These are phyloP conservation scores for Contarinia nasturtii DNA, from an alignment of 1,140 invertebrate genomes.

Conservation along the genomic window DNA sequence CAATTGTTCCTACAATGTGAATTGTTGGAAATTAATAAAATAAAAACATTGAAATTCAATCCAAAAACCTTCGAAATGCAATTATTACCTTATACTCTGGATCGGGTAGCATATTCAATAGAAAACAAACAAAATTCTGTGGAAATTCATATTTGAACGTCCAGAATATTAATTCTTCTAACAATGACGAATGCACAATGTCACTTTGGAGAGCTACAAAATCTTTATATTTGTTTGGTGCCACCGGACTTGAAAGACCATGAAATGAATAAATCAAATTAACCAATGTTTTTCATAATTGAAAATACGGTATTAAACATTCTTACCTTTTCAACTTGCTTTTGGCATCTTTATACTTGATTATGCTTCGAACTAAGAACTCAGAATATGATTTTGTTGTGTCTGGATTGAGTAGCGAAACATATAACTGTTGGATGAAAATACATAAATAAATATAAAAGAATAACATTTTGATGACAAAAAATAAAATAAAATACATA, in stretches of 20 bases:
- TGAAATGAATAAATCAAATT: neutral
- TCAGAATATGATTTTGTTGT: no score
- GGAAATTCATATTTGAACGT: constrained; percentile 95
- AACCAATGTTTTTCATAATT: no score
- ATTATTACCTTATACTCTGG: constrained; percentile 69
- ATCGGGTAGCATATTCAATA: constrained; percentile 93
- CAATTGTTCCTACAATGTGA: constrained; percentile 53
- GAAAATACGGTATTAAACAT: no score
- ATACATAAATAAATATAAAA: no score
- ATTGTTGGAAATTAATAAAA: constrained; percentile 3
- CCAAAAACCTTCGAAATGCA: no score
- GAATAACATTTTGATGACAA: no score
- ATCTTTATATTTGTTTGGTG: constrained; percentile 57
- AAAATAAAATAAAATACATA: neutral
- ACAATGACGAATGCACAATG: constrained; percentile 66
- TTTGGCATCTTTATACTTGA: constrained; percentile 61
- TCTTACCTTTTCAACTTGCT: constrained; percentile 42
- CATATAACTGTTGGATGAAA: constrained; percentile 43
- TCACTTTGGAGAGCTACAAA: constrained; percentile 61
- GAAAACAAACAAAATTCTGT: constrained; percentile 83
- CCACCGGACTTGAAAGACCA: constrained; percentile 35
- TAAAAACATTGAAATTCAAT: neutral
- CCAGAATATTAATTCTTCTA: constrained; percentile 96
- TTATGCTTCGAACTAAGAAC: constrained; percentile 42
- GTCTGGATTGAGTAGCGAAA: no score